Evolutionary conservation across 2,113 vertebrate genomes (phyloP), one percentile per base, ranked within the genome.

Genomic region (Thunnus maccoyii): DNA sequence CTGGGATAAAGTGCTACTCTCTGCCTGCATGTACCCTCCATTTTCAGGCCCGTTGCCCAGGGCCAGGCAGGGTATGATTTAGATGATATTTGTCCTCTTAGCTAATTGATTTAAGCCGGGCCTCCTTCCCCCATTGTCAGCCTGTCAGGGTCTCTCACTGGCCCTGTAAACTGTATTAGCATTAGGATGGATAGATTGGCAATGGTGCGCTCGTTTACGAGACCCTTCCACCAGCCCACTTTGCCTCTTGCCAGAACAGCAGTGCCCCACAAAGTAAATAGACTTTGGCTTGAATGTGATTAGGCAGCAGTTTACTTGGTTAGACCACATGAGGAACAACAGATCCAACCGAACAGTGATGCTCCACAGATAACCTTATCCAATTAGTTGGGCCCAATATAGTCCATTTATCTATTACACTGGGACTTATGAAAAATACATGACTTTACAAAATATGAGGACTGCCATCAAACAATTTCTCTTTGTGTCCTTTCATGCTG

Each of bases 31-130:
- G 55, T 83, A 14, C 68, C 56, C 13, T 58, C 51, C 56, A 70
- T 81, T 88, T 63, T 57, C 63, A 84, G 67, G 51, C 64, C 56
- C 4, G 13, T 67, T 85, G 85, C 81, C 76, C 36, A 27, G 55
- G 51, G 71, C 75, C 36, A 76, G 56, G 14, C 65, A 55, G 56
- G 55, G 74, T 88, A 85, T 92, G 88, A 93, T 94, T 94, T 93
- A 94, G 84, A 88, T 88, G 77, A 88, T 90, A 90, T 93, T 88
- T 94, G 88, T 92, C 89, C 93, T 95, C 82, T 94, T 93, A 92
- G 92, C 91, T 95, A 95, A 95, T 95, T 95, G 87, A 89, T 90
- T 93, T 94, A 94, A 82, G 66, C 83, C 62, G 62, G 85, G 72
- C 77, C 91, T 87, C 88, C 77, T 87, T 89, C 62, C 87, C 81